These are phyloP conservation scores for Okapia johnstoni DNA, from an alignment of 2,113 vertebrate species.

Conservation along the genomic window DNA sequence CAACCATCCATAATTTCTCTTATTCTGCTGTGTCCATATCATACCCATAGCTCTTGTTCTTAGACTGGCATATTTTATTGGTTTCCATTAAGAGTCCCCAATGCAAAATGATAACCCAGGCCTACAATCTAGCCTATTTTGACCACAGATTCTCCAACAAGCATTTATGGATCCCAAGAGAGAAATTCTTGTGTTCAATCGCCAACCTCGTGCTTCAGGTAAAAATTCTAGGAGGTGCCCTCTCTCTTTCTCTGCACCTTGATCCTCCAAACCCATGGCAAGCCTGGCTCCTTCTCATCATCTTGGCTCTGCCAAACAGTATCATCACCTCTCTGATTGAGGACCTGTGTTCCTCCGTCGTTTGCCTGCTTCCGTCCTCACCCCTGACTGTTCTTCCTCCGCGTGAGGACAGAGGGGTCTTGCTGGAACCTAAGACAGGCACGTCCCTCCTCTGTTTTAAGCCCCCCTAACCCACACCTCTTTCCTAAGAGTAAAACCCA, in stretches of 20 bases:
- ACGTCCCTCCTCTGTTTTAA: background rate
- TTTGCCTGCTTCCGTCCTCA: background rate
- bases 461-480: background rate
- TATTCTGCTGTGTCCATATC: background rate
- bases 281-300: background rate
- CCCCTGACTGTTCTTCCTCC: background rate
- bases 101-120: background rate
- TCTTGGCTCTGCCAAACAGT: fast-evolving
- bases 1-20: background rate
- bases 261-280: fast-evolving
- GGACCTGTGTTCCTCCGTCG: fast-evolving
- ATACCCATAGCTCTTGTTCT: background rate
- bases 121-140: background rate
- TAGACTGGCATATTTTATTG: background rate
- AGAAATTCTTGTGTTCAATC: background rate
- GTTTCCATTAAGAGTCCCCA: background rate
- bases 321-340: fast-evolving
- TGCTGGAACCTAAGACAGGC: background rate
- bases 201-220: background rate
- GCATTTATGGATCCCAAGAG: background rate
- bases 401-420: background rate
- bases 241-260: background rate
- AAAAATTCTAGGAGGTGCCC: background rate
- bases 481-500: background rate
- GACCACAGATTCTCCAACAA: background rate